Base-by-base conservation (phyloP, 2,888 invertebrate species). In the Drosophila kanekoi region DNA sequence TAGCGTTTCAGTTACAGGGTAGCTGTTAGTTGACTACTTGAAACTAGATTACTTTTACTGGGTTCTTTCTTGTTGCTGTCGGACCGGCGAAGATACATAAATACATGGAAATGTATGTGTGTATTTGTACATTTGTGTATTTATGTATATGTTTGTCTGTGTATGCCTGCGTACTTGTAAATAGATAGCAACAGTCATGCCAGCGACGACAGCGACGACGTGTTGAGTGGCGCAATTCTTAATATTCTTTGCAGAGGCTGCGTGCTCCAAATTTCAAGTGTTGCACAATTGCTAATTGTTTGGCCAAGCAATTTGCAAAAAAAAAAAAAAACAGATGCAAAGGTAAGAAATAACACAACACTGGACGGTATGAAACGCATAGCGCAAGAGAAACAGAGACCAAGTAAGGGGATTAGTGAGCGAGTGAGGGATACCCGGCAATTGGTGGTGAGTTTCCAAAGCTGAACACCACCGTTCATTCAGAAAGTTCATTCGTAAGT, bases 381-480 rank as follows among this genome's bases (percentile, higher is more conserved):
- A 18, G n/a, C 40, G 20, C 47, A 40, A 18, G 37, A 18, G 18
- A 20, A 20, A 41, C 18, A 45, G 23, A 33, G 20, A 32, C 32
- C 20, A 16, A 60, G 45, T 16, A 61, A 45, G 45, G 16, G 20
- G 60, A 61, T 61, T 59, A 43, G 18, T 35, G 14, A 43, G 32
- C 9, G 49, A n/a, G 47, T 28, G 8, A 38, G 51, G 43, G 40
- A 28, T 28, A 51, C 16, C 47, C 57, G 43, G 38, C 74, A 62
- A 48, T 63, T 66, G 81, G 81, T 86, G 83, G 81, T 86, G 81
- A 77, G 83, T 86, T 80, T 79, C 28, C 68, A 74, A 77, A 86
- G 53, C 54, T 52, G 53, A 79, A 56, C 72, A 64, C 72, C 65
- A 72, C 38, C 48, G 77, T 44, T 40, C 44, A 51, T 59, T 53